These are phyloP conservation scores for Chrysomela aeneicollis DNA, from an alignment of 2,888 invertebrate genomes.

Conservation along the genomic window DNA sequence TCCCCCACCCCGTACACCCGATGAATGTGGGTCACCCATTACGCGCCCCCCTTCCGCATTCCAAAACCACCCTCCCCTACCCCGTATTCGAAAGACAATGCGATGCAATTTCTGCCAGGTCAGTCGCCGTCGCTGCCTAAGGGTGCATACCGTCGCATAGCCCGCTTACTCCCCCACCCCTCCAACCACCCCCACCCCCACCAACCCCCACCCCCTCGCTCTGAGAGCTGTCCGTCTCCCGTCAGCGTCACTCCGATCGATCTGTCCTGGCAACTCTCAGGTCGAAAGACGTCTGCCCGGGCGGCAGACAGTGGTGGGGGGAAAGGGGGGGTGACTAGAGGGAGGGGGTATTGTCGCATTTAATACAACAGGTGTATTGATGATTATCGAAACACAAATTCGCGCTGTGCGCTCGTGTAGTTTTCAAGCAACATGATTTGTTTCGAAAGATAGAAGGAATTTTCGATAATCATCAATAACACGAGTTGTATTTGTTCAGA, in stretches of 20 bases:
- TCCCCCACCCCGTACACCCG: too few relatives aligned
- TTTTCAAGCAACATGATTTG: too few relatives aligned
- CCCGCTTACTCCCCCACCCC: constrained; percentile 18
- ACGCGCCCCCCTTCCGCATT: neutral
- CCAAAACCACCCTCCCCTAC: neutral
- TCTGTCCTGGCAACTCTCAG: constrained; percentile 34
- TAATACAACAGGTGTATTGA: too few relatives aligned
- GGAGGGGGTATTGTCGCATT: too few relatives aligned
- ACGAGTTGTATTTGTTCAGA: too few relatives aligned
- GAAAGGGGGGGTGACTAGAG: neutral
- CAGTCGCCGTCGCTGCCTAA: constrained; percentile 40
- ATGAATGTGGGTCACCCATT: neutral
- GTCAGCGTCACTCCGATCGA: constrained; percentile 57
- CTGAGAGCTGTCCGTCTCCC: constrained; percentile 61
- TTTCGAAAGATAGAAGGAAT: too few relatives aligned
- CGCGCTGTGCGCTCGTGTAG: too few relatives aligned
- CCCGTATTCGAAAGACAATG: constrained; percentile 29
- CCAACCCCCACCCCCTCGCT: constrained; percentile 24
- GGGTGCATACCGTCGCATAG: constrained; percentile 33
- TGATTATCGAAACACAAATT: too few relatives aligned
- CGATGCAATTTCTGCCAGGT: constrained; percentile 50
- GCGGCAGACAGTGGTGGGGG: constrained; percentile 49
- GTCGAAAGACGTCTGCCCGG: constrained; percentile 60
- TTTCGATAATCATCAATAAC: too few relatives aligned
- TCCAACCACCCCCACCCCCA: constrained; percentile 25